These are phyloP conservation scores for Hyposoter didymator DNA, from an alignment of 2,888 invertebrate genomes.

Conservation along the genomic window DNA sequence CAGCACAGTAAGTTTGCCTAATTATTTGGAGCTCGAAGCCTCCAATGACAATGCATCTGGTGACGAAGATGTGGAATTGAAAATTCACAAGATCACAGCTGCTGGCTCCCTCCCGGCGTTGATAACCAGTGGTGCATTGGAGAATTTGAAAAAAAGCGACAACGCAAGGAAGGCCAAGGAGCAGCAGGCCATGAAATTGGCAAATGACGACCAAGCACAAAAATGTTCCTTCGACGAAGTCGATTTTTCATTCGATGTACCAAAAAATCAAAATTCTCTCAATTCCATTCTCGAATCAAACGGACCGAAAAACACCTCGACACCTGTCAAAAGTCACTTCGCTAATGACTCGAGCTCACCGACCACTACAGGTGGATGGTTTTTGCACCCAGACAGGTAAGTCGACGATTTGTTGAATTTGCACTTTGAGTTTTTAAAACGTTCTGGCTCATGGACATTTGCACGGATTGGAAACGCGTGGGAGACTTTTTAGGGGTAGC, in stretches of 20 bases:
- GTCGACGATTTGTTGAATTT: no score
- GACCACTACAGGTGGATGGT: conserved; percentile 73
- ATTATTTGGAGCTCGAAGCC: conserved; percentile 85
- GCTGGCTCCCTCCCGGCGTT: conserved; percentile 73
- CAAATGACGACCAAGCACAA: conserved; percentile 76
- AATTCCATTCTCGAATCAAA: conserved; percentile 54
- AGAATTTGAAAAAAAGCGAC: conserved; percentile 40
- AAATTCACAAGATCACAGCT: conserved; percentile 58
- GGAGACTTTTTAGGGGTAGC: no score
- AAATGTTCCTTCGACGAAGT: conserved; percentile 73
- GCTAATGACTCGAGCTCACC: conserved; percentile 69
- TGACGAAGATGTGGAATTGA: conserved; percentile 46
- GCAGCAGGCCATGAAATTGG: background rate
- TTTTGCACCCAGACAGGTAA: conserved; percentile 68
- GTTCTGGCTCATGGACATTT: no score
- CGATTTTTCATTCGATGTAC: conserved; percentile 58
- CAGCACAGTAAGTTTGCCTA: conserved; percentile 86
- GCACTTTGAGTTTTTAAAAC: no score
- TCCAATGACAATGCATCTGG: conserved; percentile 37
- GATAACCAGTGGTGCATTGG: conserved; percentile 49
- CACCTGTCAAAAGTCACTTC: conserved; percentile 69
- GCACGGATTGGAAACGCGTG: no score
- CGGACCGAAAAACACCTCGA: conserved; percentile 67
- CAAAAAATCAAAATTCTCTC: conserved; percentile 46
- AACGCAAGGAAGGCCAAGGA: conserved; percentile 69